Conservation (phyloP, 2,113 vertebrate species). For the Nothobranchius kuhntae region DNA sequence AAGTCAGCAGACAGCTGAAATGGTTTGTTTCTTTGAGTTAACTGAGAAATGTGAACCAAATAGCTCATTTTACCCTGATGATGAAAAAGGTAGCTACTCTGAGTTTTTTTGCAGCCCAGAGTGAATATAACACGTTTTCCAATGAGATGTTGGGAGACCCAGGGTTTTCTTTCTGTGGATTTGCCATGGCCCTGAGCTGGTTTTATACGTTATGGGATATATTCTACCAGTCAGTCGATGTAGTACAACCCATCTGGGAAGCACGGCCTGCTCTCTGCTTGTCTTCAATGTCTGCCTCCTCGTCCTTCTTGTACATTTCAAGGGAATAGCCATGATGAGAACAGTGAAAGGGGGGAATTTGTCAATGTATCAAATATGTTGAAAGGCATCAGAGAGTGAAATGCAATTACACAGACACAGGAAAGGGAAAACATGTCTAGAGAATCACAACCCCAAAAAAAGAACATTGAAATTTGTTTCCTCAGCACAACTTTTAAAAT, state of each 20-base stretch:
- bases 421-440: constrained; percentile 47
- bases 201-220: constrained; percentile 72
- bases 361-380: constrained; percentile 73
- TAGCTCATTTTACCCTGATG: too few relatives aligned
- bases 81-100: too few relatives aligned
- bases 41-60: too few relatives aligned
- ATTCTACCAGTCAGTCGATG: constrained; percentile 79
- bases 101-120: background rate
- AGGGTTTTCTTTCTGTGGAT: constrained; percentile 60
- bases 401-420: constrained; percentile 68
- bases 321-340: constrained; percentile 73
- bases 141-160: constrained; percentile 45
- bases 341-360: constrained; percentile 67
- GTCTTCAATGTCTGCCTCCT: constrained; percentile 51
- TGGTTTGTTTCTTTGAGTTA: too few relatives aligned
- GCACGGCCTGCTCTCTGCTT: constrained; percentile 52
- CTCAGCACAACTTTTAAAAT: constrained; percentile 42
- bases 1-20: too few relatives aligned
- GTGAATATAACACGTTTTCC: background rate
- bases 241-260: constrained; percentile 70
- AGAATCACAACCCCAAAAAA: constrained; percentile 45
- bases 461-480: constrained; percentile 33
- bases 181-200: constrained; percentile 56
- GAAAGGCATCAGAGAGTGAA: constrained; percentile 69
- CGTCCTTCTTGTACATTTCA: constrained; percentile 63